Evolutionary conservation across 2,888 invertebrate genomes (phyloP).

Genomic region (Clepsis dumicolana): DNA sequence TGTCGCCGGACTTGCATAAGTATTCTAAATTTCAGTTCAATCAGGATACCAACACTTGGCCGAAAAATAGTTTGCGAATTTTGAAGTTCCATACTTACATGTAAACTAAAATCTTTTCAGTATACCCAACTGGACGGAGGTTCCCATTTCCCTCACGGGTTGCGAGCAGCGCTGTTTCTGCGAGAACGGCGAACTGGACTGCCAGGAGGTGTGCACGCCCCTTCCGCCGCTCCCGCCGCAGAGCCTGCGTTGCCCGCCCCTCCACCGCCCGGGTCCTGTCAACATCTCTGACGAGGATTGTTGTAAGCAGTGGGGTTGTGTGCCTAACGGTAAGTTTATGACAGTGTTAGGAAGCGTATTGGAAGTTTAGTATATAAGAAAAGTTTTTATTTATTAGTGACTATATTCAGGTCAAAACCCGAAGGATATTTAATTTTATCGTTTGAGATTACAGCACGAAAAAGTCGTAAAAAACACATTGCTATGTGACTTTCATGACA

Average conservation of each 20-base stretch:
- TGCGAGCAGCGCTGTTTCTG: constrained; percentile 95
- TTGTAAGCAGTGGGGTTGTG: constrained; percentile 92
- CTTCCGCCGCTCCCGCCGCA: constrained; percentile 92
- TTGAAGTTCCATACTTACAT: not conserved
- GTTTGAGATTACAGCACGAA: too few relatives aligned
- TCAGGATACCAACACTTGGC: too few relatives aligned
- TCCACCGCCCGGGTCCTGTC: constrained; percentile 88
- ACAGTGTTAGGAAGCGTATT: not conserved
- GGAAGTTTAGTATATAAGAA: not conserved
- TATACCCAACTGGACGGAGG: constrained; percentile 92
- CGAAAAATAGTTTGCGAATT: too few relatives aligned
- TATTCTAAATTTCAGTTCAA: too few relatives aligned
- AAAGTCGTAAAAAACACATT: too few relatives aligned
- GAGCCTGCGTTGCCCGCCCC: constrained; percentile 89
- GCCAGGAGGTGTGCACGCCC: constrained; percentile 92
- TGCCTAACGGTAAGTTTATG: constrained; percentile 66
- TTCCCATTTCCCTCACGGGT: constrained; percentile 92
- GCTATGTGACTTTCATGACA: too few relatives aligned
- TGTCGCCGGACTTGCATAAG: too few relatives aligned
- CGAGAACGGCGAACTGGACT: constrained; percentile 94
- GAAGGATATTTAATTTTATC: not conserved
- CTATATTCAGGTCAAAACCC: too few relatives aligned
- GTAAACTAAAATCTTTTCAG: constrained; percentile 60
- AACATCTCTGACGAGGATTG: constrained; percentile 92
- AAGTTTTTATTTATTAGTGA: not conserved